Evolutionary conservation across 2,888 invertebrate species (phyloP).

Genomic region (Octodonta nipae): DNA sequence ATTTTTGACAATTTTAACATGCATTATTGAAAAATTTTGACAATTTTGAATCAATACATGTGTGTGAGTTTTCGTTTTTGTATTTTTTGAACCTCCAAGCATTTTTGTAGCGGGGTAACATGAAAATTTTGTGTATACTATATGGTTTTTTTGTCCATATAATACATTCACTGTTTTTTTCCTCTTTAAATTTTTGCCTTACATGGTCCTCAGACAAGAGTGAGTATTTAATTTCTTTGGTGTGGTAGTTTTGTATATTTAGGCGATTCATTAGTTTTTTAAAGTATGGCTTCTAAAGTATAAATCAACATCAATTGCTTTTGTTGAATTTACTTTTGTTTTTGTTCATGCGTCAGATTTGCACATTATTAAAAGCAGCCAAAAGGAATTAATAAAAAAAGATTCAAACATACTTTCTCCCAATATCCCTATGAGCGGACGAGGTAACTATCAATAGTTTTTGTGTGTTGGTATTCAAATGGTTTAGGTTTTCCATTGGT

Average conservation of each 20-base stretch:
- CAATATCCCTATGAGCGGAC: no score
- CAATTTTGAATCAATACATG: slow-evolving; percentile 46
- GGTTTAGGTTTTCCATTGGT: slow-evolving; percentile 29
- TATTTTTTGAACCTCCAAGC: slow-evolving; percentile 33
- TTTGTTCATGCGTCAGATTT: no score
- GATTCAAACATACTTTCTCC: no score
- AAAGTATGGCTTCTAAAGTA: no score
- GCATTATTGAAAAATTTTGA: slow-evolving; percentile 8
- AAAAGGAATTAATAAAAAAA: no score
- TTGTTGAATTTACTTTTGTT: no score
- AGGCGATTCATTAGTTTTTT: slow-evolving; percentile 13
- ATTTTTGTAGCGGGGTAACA: slow-evolving; percentile 38
- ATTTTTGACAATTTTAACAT: no score
- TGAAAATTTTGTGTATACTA: no score
- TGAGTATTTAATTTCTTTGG: slow-evolving; percentile 51
- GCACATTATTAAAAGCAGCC: neutral
- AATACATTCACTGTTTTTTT: slow-evolving; percentile 38
- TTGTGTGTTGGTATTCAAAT: slow-evolving; percentile 63
- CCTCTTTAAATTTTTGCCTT: slow-evolving; percentile 57
- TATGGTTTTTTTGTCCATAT: no score
- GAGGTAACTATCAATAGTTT: slow-evolving; percentile 34
- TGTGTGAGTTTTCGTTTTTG: slow-evolving; percentile 46
- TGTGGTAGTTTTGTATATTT: slow-evolving; percentile 29
- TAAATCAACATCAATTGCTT: no score
- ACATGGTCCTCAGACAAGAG: slow-evolving; percentile 56